Evolutionary conservation across 2,113 vertebrate genomes (phyloP).

Genomic region (Myotis lucifugus): DNA sequence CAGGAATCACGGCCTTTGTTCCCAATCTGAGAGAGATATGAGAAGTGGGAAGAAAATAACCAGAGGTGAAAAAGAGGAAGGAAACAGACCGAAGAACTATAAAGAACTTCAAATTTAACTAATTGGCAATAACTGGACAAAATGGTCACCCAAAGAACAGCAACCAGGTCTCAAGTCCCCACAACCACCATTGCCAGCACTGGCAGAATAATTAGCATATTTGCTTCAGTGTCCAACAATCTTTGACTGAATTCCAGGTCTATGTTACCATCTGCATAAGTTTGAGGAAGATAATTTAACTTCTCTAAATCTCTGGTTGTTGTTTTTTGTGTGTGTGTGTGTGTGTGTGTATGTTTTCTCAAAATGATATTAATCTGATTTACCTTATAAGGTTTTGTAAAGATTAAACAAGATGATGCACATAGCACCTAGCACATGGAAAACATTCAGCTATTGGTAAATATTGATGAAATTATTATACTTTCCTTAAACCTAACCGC

Average conservation of each 20-base stretch:
- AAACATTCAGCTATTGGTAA: not conserved
- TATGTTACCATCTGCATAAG: constrained; percentile 7
- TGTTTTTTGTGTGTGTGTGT: not conserved
- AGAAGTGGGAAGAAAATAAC: constrained; percentile 16
- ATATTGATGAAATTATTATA: not conserved
- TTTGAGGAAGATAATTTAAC: constrained; percentile 30
- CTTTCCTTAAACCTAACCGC: not conserved
- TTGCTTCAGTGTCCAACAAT: not conserved
- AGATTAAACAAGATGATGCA: not conserved
- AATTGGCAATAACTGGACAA: not conserved
- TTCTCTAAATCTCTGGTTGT: not conserved
- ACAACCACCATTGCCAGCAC: not conserved
- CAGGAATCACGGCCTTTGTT: not conserved
- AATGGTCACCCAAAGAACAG: not conserved
- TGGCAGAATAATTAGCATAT: not conserved
- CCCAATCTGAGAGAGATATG: not conserved
- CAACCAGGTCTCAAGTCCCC: not conserved
- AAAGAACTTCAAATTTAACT: constrained; percentile 34
- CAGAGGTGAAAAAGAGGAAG: not conserved
- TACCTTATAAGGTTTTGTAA: not conserved
- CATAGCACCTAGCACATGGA: not conserved
- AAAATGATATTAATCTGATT: constrained; percentile 10
- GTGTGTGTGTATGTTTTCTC: not conserved
- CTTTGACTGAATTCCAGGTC: constrained; percentile 18
- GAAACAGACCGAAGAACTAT: constrained; percentile 21